A percentile compares a stretch with the other conserved stretches of the same genome.
Evolutionary conservation across 92 coral and sea anemone genomes (phyloP).

Genomic region (Bergia sp.): DNA sequence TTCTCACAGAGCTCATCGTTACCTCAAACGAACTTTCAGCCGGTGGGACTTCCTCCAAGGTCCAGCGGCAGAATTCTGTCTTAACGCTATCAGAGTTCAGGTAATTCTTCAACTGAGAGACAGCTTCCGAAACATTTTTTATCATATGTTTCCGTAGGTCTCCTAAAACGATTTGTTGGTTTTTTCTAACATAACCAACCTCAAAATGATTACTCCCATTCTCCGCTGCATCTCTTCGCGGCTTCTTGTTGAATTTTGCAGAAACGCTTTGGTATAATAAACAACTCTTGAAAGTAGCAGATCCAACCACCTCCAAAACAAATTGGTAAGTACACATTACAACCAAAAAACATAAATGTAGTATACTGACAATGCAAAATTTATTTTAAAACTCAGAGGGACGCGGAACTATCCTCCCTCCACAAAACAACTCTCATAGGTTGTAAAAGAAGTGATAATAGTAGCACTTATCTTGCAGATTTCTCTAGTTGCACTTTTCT

Average conservation of each 20-base stretch:
- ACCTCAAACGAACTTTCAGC: neutral
- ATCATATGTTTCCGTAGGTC: constrained; percentile 14
- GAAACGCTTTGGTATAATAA: constrained; percentile 18
- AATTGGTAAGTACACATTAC: neutral
- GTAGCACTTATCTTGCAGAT: no score
- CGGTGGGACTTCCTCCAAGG: neutral
- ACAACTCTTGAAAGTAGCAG: neutral
- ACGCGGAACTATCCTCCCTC: neutral
- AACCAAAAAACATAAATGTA: neutral
- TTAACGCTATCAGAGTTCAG: neutral
- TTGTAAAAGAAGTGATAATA: no score
- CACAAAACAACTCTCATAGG: no score
- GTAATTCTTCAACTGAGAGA: neutral
- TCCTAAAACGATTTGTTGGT: neutral
- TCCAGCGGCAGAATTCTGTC: constrained; percentile 30
- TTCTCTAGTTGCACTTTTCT: no score
- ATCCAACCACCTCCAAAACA: constrained; percentile 26
- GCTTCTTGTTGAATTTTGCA: constrained; percentile 9
- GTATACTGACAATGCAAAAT: neutral
- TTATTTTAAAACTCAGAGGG: neutral
- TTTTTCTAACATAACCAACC: neutral
- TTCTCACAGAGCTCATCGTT: constrained; percentile 16
- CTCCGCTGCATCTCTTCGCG: neutral
- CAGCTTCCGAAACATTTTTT: neutral
- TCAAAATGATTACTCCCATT: neutral